Evolutionary conservation across 2,797 vertebrate species (phyloP).

Genomic region (Capromys pilorides): DNA sequence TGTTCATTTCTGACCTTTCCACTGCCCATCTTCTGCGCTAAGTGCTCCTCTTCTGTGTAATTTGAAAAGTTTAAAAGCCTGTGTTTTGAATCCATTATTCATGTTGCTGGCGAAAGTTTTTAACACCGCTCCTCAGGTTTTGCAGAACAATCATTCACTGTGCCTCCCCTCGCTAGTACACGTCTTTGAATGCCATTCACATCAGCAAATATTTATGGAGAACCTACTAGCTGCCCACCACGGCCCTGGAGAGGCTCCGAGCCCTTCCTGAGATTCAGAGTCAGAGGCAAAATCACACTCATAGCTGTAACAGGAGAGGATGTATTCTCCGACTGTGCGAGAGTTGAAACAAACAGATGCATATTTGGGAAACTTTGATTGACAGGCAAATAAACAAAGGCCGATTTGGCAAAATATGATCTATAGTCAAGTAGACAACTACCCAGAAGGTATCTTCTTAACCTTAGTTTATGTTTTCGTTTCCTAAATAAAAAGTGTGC

Average conservation of each 20-base stretch:
- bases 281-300: neutral
- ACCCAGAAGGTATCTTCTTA: neutral
- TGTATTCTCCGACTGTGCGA: neutral
- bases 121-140: neutral
- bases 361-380: neutral
- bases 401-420: neutral
- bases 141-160: neutral
- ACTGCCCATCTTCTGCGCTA: neutral
- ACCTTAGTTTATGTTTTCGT: neutral
- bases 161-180: neutral
- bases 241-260: neutral
- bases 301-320: neutral
- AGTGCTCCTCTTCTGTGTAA: neutral
- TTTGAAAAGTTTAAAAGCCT: neutral
- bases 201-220: constrained; percentile 15
- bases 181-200: neutral
- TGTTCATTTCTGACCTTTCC: neutral
- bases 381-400: neutral
- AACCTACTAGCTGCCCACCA: neutral
- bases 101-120: neutral
- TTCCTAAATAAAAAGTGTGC: neutral
- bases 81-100: neutral
- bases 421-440: neutral
- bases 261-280: constrained; percentile 17
- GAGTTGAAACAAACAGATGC: neutral